These are phyloP conservation scores for Pollicipes pollicipes DNA, from an alignment of 1,140 invertebrate genomes.

Conservation along the genomic window DNA sequence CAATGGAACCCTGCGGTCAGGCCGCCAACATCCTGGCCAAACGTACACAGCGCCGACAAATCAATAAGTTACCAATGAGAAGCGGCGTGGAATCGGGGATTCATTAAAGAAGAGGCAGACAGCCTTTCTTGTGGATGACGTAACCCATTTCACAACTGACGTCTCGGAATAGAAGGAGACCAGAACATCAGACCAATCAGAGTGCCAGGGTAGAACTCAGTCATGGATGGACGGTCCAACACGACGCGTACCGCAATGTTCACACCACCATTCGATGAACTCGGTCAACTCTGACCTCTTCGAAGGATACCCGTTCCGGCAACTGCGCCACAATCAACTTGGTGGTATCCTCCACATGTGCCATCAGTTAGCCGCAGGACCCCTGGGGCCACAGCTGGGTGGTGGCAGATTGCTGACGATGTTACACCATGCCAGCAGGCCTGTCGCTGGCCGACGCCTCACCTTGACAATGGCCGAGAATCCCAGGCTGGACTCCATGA, in stretches of 20 bases:
- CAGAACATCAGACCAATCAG: no score
- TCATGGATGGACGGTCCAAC: no score
- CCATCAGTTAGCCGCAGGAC: no score
- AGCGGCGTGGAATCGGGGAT: no score
- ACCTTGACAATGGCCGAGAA: slow-evolving; percentile 87
- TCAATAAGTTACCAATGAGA: background rate
- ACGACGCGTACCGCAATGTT: no score
- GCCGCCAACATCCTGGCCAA: background rate
- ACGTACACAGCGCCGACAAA: background rate
- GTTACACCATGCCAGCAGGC: background rate
- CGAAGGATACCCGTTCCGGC: background rate
- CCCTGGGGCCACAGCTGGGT: background rate
- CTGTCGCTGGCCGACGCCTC: background rate
- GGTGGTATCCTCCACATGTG: no score
- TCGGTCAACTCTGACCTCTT: background rate
- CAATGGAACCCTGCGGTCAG: background rate
- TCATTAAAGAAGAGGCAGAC: no score
- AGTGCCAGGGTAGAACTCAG: no score
- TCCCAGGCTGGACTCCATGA: slow-evolving; percentile 79
- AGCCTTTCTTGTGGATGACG: no score
- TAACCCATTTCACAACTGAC: no score
- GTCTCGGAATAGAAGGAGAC: no score
- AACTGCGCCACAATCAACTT: background rate
- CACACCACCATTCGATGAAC: no score
- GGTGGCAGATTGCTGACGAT: slow-evolving; percentile 3